Evolutionary conservation across 2,888 invertebrate species (phyloP).

Genomic region (Proisotoma minuta): DNA sequence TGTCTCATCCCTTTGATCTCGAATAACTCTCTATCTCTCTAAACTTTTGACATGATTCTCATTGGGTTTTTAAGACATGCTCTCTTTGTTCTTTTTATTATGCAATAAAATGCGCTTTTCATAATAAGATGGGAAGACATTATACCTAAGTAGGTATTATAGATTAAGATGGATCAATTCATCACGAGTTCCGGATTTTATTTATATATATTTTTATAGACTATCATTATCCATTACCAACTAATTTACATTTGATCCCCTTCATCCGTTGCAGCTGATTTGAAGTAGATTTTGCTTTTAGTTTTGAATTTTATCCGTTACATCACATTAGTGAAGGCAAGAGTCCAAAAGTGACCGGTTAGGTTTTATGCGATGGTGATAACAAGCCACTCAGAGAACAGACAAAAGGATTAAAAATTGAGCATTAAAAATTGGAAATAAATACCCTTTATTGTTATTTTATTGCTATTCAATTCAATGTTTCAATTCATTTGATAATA

Average conservation of each 20-base stretch:
- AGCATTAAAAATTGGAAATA: conserved; percentile 10
- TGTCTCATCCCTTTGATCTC: no score
- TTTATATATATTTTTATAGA: no score
- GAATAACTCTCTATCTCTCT: no score
- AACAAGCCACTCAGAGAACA: background rate
- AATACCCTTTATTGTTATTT: conserved; percentile 9
- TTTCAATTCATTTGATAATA: conserved; percentile 2
- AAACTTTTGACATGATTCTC: no score
- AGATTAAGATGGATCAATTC: no score
- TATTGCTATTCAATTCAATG: conserved; percentile 2
- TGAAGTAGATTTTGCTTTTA: conserved; percentile 5
- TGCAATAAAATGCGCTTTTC: no score
- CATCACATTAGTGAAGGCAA: background rate
- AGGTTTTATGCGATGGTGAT: background rate
- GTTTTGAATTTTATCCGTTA: background rate
- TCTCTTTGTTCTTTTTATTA: no score
- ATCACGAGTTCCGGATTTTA: no score
- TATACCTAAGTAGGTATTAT: no score
- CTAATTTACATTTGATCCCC: conserved; percentile 6
- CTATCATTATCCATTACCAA: conserved; percentile 5
- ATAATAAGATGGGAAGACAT: no score
- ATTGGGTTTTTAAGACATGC: no score
- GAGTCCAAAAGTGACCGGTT: background rate
- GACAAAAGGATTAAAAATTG: conserved; percentile 12
- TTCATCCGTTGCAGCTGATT: conserved; percentile 5